Conservation (phyloP, 2,113 vertebrate genomes). For the Danionella cerebrum region DNA sequence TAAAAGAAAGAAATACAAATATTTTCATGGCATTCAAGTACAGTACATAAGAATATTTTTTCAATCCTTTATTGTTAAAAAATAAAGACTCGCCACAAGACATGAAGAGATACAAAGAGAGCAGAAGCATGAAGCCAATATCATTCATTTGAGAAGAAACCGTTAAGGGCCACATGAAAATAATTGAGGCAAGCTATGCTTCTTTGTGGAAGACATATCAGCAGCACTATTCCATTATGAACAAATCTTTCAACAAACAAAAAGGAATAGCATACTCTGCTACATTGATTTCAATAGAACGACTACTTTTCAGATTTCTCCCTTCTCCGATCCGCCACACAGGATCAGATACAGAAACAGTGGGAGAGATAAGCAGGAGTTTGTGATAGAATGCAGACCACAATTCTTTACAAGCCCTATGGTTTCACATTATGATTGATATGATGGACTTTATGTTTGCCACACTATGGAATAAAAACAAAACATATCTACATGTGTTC, state of each 20-base stretch:
- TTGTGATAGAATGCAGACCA: not conserved
- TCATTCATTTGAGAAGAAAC: conserved; percentile 25
- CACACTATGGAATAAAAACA: too few species aligned
- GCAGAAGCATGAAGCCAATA: not conserved
- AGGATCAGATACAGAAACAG: not conserved
- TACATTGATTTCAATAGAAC: conserved; percentile 31
- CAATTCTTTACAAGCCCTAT: not conserved
- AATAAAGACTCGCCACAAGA: not conserved
- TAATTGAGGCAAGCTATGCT: conserved; percentile 21
- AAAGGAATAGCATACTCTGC: conserved; percentile 2
- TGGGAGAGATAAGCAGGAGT: not conserved
- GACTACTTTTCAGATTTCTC: conserved; percentile 2
- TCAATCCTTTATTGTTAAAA: too few species aligned
- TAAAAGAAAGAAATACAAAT: too few species aligned
- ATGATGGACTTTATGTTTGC: too few species aligned
- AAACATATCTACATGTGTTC: too few species aligned
- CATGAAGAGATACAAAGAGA: not conserved
- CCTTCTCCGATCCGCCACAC: not conserved
- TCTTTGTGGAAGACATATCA: conserved; percentile 9
- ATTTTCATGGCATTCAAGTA: too few species aligned
- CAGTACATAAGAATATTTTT: too few species aligned
- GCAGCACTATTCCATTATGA: conserved; percentile 25
- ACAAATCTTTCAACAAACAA: conserved; percentile 31
- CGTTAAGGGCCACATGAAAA: conserved; percentile 12
- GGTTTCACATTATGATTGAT: too few species aligned